Base-by-base conservation (phyloP, 2,113 vertebrate genomes). In the Passer montanus region DNA sequence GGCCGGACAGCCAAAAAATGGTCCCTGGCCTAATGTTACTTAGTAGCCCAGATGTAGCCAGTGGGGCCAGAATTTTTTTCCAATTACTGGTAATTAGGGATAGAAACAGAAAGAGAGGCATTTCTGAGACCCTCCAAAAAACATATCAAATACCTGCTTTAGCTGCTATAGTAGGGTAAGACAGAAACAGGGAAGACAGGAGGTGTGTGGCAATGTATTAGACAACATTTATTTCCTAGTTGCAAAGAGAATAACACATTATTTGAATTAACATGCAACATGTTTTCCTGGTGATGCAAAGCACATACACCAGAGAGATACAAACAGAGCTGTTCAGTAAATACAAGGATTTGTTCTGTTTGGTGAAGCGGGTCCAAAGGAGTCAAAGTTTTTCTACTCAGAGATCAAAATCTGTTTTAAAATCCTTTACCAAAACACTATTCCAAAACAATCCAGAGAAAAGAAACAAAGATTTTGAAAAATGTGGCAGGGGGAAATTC, bases 401-500 rank as follows among this genome's bases (percentile, higher is more conserved):
- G 7, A 6, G 13, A 72, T 37, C 79, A 53, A 50, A 74, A 87
- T 23, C 43, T 89, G 21, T 27, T 87, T 78, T 35, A 8, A 35
- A 68, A 67, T 58, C 20, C 23, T 67, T 44, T 89, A 63, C 33
- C 43, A 72, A 94, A 87, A 74, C 15, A 41, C 28, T 53, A 41
- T 9, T 26, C 52, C 39, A 77, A 92, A 73, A 8, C 68, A 56
- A 93, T 56, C 1, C 16, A 60, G 5, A 64, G 22, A 50, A 47
- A 4, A 69, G 4, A 91, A 75, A 64, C 13, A 2, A 17, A 1
- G 4, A 41, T 74, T 81, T 49, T 41, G 12, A 55, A 77, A 86
- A 88, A 86, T 18, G 31, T 17, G 31, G 8, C 0, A 0, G 1
- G 6, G 6, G 4, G 0, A 28, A 49, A 53, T 75, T 72, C 17